Evolutionary conservation across 2,888 invertebrate genomes (phyloP).

Genomic region (Zaprionus bogoriensis): DNA sequence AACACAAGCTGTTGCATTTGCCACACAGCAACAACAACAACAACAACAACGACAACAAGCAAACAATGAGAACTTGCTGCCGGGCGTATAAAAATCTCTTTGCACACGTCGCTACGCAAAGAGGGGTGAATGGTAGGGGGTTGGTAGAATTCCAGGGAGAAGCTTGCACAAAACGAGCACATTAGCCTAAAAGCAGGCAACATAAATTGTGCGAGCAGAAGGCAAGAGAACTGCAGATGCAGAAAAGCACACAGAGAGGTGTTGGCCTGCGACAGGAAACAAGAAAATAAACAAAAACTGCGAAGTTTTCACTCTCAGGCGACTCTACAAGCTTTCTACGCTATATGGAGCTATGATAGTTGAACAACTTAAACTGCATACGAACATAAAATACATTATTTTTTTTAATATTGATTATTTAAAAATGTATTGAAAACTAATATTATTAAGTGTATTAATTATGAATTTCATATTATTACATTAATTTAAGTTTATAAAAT

Average conservation of each 20-base stretch:
- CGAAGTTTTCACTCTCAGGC: too few species aligned
- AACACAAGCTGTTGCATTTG: conserved; percentile 70
- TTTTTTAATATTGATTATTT: too few species aligned
- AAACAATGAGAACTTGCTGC: conserved; percentile 52
- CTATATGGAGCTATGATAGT: too few species aligned
- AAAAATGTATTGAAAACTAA: too few species aligned
- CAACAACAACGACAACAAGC: conserved; percentile 28
- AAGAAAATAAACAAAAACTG: too few species aligned
- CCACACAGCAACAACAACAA: conserved; percentile 38
- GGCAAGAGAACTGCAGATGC: not conserved
- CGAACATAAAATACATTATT: too few species aligned
- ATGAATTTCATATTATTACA: too few species aligned
- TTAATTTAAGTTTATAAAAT: too few species aligned
- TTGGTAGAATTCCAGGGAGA: conserved; percentile 1
- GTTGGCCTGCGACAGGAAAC: too few species aligned
- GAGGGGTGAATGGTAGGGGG: not conserved
- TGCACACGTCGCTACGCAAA: conserved; percentile 38
- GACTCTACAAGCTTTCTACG: too few species aligned
- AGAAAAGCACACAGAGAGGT: not conserved
- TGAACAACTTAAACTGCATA: too few species aligned
- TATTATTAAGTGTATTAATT: too few species aligned
- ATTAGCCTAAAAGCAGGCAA: conserved; percentile 67
- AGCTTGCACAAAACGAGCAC: conserved; percentile 62
- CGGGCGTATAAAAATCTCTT: conserved; percentile 55
- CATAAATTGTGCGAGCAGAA: conserved; percentile 29